Conservation (phyloP, 2,888 invertebrate genomes). For the Sarcophaga subvicina region DNA sequence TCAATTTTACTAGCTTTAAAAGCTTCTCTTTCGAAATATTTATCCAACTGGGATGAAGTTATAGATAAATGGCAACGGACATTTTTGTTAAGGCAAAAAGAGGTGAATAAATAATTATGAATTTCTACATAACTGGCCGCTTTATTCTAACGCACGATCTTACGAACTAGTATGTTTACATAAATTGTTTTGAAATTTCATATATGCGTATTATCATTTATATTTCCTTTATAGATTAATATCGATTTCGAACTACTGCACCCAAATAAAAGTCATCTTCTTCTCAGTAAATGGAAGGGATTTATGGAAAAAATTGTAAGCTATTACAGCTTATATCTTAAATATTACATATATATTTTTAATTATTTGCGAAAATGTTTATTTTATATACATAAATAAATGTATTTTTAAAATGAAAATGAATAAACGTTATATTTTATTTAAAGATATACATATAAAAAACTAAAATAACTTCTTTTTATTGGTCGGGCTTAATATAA, state of each 20-base stretch:
- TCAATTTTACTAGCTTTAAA: slow-evolving; percentile 10
- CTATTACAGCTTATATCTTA: not conserved
- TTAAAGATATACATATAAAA: no score
- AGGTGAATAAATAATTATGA: slow-evolving; percentile 54
- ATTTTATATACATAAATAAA: no score
- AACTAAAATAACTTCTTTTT: no score
- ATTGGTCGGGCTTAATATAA: no score
- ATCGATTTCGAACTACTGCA: slow-evolving; percentile 41
- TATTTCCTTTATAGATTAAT: slow-evolving; percentile 34
- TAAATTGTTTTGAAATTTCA: not conserved
- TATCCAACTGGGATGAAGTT: slow-evolving; percentile 53
- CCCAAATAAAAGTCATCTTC: slow-evolving; percentile 40
- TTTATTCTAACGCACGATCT: slow-evolving; percentile 43
- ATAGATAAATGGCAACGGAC: slow-evolving; percentile 53
- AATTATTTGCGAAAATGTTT: no score
- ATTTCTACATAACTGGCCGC: slow-evolving; percentile 54
- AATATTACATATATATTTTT: no score
- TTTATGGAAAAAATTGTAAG: slow-evolving; percentile 40
- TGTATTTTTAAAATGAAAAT: no score
- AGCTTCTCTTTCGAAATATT: slow-evolving; percentile 34
- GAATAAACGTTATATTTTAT: no score
- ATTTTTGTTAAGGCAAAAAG: slow-evolving; percentile 52
- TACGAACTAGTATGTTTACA: slow-evolving; percentile 38
- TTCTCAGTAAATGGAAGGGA: slow-evolving; percentile 55
- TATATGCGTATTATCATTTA: not conserved